phyloP scores from a whole-genome alignment of 1,140 invertebrate genomes.

The Cryptotermes secundus region DNA sequence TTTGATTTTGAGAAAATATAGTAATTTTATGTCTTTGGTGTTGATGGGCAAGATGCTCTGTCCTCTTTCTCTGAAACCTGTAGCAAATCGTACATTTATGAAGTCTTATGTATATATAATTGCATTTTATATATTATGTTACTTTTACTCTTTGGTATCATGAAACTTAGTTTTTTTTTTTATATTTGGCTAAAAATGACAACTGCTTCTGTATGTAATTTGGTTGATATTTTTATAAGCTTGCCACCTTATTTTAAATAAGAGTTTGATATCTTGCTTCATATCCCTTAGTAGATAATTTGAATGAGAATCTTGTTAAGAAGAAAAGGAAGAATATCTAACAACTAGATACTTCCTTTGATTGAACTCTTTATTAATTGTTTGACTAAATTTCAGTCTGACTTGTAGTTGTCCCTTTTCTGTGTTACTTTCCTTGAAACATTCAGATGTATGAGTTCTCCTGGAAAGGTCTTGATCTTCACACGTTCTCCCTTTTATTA shows the following conservation, averaged over 20 bases:
- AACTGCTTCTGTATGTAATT: slow-evolving; percentile 27
- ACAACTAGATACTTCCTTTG: slow-evolving; percentile 16
- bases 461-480: slow-evolving; percentile 35
- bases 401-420: slow-evolving; percentile 25
- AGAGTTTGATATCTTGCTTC: slow-evolving; percentile 26
- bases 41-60: neutral
- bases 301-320: neutral
- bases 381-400: slow-evolving; percentile 27
- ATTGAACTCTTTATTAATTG: slow-evolving; percentile 24
- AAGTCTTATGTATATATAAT: neutral
- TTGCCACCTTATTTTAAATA: slow-evolving; percentile 29
- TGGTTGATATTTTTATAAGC: slow-evolving; percentile 29
- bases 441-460: slow-evolving; percentile 22
- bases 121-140: slow-evolving; percentile 6
- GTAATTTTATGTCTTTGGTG: slow-evolving; percentile 14
- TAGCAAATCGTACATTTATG: slow-evolving; percentile 2
- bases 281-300: slow-evolving; percentile 24
- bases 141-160: neutral
- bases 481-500: slow-evolving; percentile 24
- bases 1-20: neutral
- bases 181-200: neutral
- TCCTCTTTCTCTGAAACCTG: neutral
- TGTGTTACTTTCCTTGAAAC: slow-evolving; percentile 25
- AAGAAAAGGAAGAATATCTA: neutral
- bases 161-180: neutral